Conservation (phyloP, 2,113 vertebrate genomes). For the Toxotes jaculatrix region DNA sequence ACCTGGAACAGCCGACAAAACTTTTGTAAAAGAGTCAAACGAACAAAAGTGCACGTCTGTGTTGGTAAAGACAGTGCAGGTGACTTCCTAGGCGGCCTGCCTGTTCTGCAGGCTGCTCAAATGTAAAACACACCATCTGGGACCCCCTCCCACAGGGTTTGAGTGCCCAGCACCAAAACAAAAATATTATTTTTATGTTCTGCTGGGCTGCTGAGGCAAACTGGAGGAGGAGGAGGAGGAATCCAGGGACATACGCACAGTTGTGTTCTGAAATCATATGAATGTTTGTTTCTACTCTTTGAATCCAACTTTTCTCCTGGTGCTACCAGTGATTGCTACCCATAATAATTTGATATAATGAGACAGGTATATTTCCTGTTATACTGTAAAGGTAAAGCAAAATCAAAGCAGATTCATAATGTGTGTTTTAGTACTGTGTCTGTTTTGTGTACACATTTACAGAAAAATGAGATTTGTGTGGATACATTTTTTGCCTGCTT, state of each 20-base stretch:
- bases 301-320: not conserved
- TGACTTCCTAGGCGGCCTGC: slow-evolving; percentile 9
- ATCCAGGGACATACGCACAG: not conserved
- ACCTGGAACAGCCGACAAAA: not conserved
- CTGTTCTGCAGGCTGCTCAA: slow-evolving; percentile 24
- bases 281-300: not conserved
- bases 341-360: too few relatives aligned
- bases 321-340: too few relatives aligned
- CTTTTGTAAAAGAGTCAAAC: slow-evolving; percentile 14
- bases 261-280: slow-evolving; percentile 1
- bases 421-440: too few relatives aligned
- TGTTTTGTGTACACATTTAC: too few relatives aligned
- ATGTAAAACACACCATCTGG: slow-evolving; percentile 23
- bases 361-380: too few relatives aligned
- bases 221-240: not conserved
- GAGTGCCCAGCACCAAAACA: slow-evolving; percentile 1
- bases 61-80: not conserved
- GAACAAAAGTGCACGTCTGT: not conserved
- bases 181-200: slow-evolving; percentile 33
- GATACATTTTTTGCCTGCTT: too few relatives aligned
- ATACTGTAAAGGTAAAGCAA: too few relatives aligned
- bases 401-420: too few relatives aligned
- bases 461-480: not conserved
- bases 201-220: slow-evolving; percentile 23
- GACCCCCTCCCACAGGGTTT: not conserved